Evolutionary conservation across 2,888 invertebrate species (phyloP).

Genomic region (Epistrophe grossulariae): DNA sequence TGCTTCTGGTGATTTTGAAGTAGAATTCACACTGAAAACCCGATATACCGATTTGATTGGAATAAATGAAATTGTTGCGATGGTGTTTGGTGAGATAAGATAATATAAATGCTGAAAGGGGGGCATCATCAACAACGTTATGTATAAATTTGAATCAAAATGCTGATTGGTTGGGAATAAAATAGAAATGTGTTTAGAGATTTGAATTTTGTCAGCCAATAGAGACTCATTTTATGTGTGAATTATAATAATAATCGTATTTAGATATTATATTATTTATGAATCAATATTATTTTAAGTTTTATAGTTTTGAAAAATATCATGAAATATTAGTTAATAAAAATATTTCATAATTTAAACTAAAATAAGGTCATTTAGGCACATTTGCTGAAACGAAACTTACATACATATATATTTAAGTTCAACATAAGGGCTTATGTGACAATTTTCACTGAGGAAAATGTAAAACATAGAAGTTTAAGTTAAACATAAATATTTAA

Average conservation of each 20-base stretch:
- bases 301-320: background rate
- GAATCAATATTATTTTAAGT: background rate
- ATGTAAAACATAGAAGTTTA: no score
- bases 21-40: constrained; percentile 25
- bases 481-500: no score
- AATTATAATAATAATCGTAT: background rate
- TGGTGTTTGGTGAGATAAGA: constrained; percentile 69
- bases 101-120: constrained; percentile 37
- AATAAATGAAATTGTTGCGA: constrained; percentile 73
- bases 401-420: no score
- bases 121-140: constrained; percentile 29
- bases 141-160: constrained; percentile 53
- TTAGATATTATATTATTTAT: background rate
- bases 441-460: no score
- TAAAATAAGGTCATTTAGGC: no score
- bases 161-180: constrained; percentile 54
- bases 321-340: background rate
- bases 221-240: constrained; percentile 18
- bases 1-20: constrained; percentile 55
- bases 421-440: no score
- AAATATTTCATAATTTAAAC: no score
- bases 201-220: constrained; percentile 53
- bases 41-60: constrained; percentile 54
- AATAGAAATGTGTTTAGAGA: constrained; percentile 62
- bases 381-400: no score